Evolutionary conservation across 2,888 invertebrate genomes (phyloP), one percentile per base, ranked within the genome.

Genomic region (Ophion ventricosus): DNA sequence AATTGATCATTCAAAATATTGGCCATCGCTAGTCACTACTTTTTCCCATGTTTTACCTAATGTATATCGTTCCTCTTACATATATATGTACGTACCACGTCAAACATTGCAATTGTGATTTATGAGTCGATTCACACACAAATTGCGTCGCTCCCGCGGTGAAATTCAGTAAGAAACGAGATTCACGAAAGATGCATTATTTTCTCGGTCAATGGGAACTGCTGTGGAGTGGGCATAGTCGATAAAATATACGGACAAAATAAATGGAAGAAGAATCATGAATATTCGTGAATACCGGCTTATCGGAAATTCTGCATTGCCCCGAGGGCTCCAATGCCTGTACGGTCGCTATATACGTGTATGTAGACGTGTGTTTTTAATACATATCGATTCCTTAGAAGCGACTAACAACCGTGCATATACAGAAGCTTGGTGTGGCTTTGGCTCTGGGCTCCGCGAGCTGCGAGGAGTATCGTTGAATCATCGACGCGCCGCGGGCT

Each of bases 391-490:
- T 85, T 82, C 84, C 82, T 85, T 63, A 81, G 82, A 86, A 84
- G 72, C 84, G 77, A 84, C 84, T 82, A 86, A 84, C 82, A 82
- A 84, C 79, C 83, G 76, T 59, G 76, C 63, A 43, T 66, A 77
- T 72, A 67, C 25, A 29, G 3, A 56, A 25, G 54, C 74, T 49
- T 67, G 80, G 72, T 72, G 69, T 54, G 79, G 83, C 67, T 61
- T 25, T 29, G 83, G 49, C 64, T 84, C 35, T 54, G 54, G 14
- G 17, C 59, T 40, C 64, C 43, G 40, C 57, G 75, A 77, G 73
- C 76, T 75, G 63, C 79, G 80, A 79, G 79, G 72, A 67, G 80
- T 80, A 85, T 85, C 85, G 85, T 72, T 85, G 87, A 85, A 84
- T 87, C 85, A 87, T 85, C 85, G 84, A 83, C 80, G 49, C 35